These are phyloP conservation scores for Trichoplusia ni DNA, from an alignment of 1,140 invertebrate genomes.

Conservation along the genomic window DNA sequence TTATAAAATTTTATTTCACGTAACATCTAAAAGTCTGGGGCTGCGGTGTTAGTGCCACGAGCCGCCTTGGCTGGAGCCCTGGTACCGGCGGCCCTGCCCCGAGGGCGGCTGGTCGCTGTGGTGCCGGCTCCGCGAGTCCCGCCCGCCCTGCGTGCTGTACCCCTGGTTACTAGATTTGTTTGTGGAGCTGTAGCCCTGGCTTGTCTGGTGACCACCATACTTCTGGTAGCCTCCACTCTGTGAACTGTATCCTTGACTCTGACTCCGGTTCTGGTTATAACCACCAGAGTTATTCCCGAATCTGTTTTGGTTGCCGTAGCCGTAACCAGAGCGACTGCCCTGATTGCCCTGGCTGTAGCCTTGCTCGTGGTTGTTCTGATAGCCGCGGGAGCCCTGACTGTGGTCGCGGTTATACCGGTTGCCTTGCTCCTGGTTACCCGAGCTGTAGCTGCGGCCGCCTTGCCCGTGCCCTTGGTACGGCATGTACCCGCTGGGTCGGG, in stretches of 20 bases:
- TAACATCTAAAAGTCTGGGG: too few relatives aligned
- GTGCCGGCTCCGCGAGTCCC: slow-evolving; percentile 1
- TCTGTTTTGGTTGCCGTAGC: slow-evolving; percentile 3
- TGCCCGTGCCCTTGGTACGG: slow-evolving; percentile 40
- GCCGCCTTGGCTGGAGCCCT: not conserved
- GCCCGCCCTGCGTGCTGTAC: not conserved
- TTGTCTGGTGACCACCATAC: slow-evolving; percentile 1
- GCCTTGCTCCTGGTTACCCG: not conserved
- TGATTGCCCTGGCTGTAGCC: slow-evolving; percentile 22
- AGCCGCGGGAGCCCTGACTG: slow-evolving; percentile 23
- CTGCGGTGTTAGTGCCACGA: not conserved
- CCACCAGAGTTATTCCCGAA: not conserved
- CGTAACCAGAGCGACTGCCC: slow-evolving; percentile 15
- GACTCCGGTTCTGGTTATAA: not conserved
- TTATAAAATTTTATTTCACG: too few relatives aligned
- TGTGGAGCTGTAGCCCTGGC: not conserved
- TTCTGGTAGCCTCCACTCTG: not conserved
- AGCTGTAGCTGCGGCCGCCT: slow-evolving; percentile 16
- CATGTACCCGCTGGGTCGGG: slow-evolving; percentile 62
- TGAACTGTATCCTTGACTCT: slow-evolving; percentile 13
- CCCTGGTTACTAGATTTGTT: not conserved
- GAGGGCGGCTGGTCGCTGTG: not conserved
- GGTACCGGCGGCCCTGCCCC: not conserved
- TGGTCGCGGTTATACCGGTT: slow-evolving; percentile 19
- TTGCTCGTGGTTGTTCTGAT: slow-evolving; percentile 32